Conservation (phyloP, 2,113 vertebrate genomes). For the Okapia johnstoni region DNA sequence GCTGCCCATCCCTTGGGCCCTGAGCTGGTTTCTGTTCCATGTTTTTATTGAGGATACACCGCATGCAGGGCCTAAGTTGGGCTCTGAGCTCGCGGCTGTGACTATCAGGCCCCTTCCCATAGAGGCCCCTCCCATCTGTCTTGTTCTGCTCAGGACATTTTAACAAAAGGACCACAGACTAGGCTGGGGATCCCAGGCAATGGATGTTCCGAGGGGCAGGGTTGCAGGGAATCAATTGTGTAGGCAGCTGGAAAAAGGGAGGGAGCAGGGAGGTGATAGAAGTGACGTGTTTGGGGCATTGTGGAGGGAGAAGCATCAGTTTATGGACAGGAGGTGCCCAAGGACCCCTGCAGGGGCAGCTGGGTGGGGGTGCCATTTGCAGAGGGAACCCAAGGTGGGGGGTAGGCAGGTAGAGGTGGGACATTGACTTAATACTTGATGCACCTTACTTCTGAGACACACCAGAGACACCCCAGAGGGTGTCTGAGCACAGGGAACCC, state of each 20-base stretch:
- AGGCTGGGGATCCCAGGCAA: rapidly evolving
- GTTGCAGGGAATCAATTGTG: not conserved
- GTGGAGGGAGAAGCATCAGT: not conserved
- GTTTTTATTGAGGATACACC: rapidly evolving
- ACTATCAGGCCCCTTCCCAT: rapidly evolving
- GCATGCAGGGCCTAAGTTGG: rapidly evolving
- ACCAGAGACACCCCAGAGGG: rapidly evolving
- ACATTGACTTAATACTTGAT: rapidly evolving
- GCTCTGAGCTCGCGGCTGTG: not conserved
- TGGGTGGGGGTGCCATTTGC: rapidly evolving
- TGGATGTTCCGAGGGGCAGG: rapidly evolving
- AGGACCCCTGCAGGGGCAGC: not conserved
- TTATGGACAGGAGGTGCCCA: rapidly evolving
- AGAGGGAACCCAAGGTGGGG: rapidly evolving
- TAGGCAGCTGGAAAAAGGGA: rapidly evolving
- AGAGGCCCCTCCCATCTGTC: not conserved
- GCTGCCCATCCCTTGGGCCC: not conserved
- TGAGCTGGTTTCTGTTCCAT: rapidly evolving
- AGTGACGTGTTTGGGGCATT: rapidly evolving
- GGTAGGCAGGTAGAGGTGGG: not conserved
- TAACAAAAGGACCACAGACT: not conserved
- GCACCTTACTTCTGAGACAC: not conserved
- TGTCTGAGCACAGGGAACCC: not conserved
- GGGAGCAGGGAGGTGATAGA: no score
- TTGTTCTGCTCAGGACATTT: rapidly evolving